A percentile compares a stretch with the other conserved stretches of the same genome.
Conservation (phyloP, 37 sponge, comb jelly and placozoan species). For the Spongilla lacustris region DNA sequence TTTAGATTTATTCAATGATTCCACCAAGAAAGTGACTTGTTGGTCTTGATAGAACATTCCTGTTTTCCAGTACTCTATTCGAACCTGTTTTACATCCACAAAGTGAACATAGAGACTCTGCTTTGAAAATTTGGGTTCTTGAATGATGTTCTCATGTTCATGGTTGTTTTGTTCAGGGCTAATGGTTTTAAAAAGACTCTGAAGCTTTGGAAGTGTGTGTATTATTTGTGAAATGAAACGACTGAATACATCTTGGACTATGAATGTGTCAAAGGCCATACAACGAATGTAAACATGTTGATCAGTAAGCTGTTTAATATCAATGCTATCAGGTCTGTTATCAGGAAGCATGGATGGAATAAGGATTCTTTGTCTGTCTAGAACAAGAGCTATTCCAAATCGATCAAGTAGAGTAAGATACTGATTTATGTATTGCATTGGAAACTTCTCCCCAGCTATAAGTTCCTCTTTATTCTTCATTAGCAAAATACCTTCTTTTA, state of each 20-base stretch:
- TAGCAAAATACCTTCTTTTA: conserved; percentile 70
- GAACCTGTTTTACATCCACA: not conserved
- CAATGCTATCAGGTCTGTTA: conserved; percentile 20
- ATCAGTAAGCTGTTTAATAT: not conserved
- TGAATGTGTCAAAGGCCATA: conserved; percentile 51
- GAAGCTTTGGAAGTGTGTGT: conserved; percentile 23
- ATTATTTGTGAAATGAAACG: conserved; percentile 71
- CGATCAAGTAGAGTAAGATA: conserved; percentile 68
- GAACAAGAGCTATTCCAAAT: conserved; percentile 77
- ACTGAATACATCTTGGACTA: conserved; percentile 80
- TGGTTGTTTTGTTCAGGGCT: not conserved
- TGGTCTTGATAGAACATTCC: not conserved
- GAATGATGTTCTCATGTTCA: not conserved
- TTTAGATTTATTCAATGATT: not conserved
- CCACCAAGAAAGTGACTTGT: not conserved
- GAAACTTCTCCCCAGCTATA: conserved; percentile 39
- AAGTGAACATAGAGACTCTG: not conserved
- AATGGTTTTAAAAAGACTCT: not conserved
- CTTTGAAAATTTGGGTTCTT: not conserved
- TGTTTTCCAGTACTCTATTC: not conserved
- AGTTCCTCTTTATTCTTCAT: conserved; percentile 11
- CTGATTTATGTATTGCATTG: conserved; percentile 42
- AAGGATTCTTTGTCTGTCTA: conserved; percentile 43
- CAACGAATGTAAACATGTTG: conserved; percentile 21
- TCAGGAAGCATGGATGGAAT: conserved; percentile 78